phyloP scores from a whole-genome alignment of 1,140 invertebrate genomes.

The Prorops nasuta region DNA sequence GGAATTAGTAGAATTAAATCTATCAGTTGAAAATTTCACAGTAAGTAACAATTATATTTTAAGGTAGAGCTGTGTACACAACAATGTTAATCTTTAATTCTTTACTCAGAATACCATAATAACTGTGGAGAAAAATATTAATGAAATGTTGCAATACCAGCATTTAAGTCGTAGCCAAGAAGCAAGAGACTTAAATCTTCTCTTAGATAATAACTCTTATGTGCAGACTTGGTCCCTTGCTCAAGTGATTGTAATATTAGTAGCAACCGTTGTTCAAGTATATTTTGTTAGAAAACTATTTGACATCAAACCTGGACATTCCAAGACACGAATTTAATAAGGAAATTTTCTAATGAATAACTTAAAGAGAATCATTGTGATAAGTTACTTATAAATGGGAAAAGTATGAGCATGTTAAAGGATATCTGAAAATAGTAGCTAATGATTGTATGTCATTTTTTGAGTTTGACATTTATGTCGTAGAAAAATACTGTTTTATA shows the following conservation, averaged over 20 bases:
- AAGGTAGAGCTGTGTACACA: too few relatives aligned
- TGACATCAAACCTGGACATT: slow-evolving; percentile 68
- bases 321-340: slow-evolving; percentile 61
- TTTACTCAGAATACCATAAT: slow-evolving; percentile 68
- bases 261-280: slow-evolving; percentile 76
- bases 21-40: slow-evolving; percentile 89
- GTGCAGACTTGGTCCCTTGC: slow-evolving; percentile 83
- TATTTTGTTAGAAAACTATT: slow-evolving; percentile 88
- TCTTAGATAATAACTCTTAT: slow-evolving; percentile 81
- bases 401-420: too few relatives aligned
- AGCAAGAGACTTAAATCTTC: slow-evolving; percentile 76
- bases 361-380: too few relatives aligned
- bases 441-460: too few relatives aligned
- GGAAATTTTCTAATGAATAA: too few relatives aligned
- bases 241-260: slow-evolving; percentile 80
- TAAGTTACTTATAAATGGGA: too few relatives aligned
- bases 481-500: too few relatives aligned
- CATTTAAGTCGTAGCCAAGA: slow-evolving; percentile 76
- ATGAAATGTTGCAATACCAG: slow-evolving; percentile 81
- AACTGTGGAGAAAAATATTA: slow-evolving; percentile 79
- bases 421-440: too few relatives aligned
- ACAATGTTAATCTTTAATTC: too few relatives aligned
- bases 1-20: slow-evolving; percentile 83
- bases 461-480: too few relatives aligned
- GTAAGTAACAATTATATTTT: slow-evolving; percentile 61